These are phyloP conservation scores for Mimumesa dahlbomi DNA, from an alignment of 2,888 invertebrate species.

Conservation along the genomic window DNA sequence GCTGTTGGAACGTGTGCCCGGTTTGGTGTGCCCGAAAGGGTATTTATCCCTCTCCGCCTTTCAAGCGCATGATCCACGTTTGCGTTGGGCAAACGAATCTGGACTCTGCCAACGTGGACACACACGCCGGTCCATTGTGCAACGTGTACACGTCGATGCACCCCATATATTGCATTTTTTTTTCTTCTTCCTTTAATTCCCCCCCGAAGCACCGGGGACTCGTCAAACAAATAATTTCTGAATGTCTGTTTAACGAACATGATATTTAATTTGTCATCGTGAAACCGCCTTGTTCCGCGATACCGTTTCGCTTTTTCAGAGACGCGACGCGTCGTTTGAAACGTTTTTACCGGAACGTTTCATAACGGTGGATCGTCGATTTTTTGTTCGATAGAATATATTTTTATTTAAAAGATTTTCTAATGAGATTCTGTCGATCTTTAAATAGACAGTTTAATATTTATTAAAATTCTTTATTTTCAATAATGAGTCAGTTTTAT, in stretches of 20 bases:
- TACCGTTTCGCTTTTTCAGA: neutral
- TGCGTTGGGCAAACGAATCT: constrained; percentile 49
- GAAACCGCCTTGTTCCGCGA: constrained; percentile 16
- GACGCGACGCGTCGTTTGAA: neutral
- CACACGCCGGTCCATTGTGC: constrained; percentile 35
- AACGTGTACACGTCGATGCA: constrained; percentile 19
- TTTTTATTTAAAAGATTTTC: too few relatives aligned
- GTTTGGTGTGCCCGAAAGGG: constrained; percentile 46
- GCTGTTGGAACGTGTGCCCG: constrained; percentile 42
- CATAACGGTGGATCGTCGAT: too few relatives aligned
- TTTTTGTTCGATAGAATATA: too few relatives aligned
- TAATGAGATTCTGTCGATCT: too few relatives aligned
- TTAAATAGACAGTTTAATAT: too few relatives aligned
- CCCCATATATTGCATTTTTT: constrained; percentile 44
- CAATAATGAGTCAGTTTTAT: too few relatives aligned
- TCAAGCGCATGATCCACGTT: constrained; percentile 49
- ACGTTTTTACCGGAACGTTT: too few relatives aligned
- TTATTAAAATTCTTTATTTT: too few relatives aligned
- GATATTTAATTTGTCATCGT: constrained; percentile 49
- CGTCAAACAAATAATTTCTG: constrained; percentile 42
- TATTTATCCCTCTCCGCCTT: constrained; percentile 48
- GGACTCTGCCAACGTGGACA: constrained; percentile 25
- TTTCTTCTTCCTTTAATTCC: neutral
- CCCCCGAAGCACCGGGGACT: constrained; percentile 14
- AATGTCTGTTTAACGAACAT: constrained; percentile 50